A percentile compares a stretch with the other conserved stretches of the same genome.
phyloP scores from a whole-genome alignment of 2,113 vertebrate species.

The Buteo buteo region DNA sequence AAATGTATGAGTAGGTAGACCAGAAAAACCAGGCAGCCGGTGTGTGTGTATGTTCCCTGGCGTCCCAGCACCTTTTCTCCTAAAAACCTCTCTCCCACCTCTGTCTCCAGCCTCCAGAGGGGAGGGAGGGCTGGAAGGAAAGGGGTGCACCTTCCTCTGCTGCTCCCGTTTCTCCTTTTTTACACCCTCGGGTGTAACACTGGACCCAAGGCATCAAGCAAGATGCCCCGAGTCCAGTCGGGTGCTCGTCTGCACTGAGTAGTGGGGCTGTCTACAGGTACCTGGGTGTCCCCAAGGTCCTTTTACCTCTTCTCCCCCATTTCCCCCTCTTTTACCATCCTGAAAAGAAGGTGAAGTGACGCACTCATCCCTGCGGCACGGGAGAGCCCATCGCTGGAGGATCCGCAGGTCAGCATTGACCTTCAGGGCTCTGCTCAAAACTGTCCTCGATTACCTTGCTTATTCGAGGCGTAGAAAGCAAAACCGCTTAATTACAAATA shows the following conservation, averaged over 20 bases:
- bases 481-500: background rate
- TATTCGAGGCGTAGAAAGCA: background rate
- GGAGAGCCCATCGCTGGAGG: background rate
- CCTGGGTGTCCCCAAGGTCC: background rate
- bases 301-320: background rate
- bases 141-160: background rate
- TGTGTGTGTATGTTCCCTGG: background rate
- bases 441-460: background rate
- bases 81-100: background rate
- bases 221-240: background rate
- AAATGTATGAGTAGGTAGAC: background rate
- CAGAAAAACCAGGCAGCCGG: background rate
- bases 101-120: background rate
- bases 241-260: background rate
- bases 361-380: accelerated
- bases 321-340: background rate
- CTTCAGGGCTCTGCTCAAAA: background rate
- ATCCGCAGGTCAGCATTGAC: background rate
- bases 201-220: background rate
- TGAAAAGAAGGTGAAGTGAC: background rate
- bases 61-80: background rate
- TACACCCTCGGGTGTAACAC: background rate
- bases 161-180: background rate
- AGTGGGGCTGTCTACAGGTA: background rate
- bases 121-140: background rate